These are phyloP conservation scores for Alethe castanea DNA, from an alignment of 2,113 vertebrate species.

Conservation along the genomic window DNA sequence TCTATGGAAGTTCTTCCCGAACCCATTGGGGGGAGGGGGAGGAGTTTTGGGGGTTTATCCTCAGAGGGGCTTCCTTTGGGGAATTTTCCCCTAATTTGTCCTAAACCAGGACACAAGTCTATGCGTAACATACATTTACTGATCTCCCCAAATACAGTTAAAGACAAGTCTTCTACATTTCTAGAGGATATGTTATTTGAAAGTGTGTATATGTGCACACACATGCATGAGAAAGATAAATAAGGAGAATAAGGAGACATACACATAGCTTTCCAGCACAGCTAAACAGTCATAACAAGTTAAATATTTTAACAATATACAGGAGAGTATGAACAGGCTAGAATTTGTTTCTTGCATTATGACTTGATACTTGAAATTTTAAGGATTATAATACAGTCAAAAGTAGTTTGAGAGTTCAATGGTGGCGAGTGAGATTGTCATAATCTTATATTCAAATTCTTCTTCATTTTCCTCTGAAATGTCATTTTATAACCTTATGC, in stretches of 20 bases:
- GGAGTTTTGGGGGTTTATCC: no score
- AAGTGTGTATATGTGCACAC: rapidly evolving
- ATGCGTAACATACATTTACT: not conserved
- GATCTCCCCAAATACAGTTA: not conserved
- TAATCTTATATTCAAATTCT: not conserved
- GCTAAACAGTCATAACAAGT: not conserved
- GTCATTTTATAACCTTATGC: not conserved
- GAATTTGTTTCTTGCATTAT: not conserved
- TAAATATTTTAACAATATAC: not conserved
- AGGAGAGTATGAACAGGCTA: not conserved
- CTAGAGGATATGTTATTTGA: not conserved
- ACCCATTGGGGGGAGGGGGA: no score
- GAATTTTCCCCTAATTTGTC: no score
- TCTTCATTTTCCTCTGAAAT: not conserved
- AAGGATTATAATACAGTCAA: not conserved
- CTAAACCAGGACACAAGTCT: not conserved
- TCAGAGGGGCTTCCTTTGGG: no score
- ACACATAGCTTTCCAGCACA: rapidly evolving
- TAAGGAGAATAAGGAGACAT: not conserved
- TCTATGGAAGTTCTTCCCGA: no score
- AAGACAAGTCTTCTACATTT: not conserved
- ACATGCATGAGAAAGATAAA: not conserved
- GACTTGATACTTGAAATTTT: not conserved
- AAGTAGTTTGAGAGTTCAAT: not conserved
- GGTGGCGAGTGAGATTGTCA: not conserved